Conservation (phyloP, 2,888 invertebrate species). For the Rugalucina vietnamica region DNA sequence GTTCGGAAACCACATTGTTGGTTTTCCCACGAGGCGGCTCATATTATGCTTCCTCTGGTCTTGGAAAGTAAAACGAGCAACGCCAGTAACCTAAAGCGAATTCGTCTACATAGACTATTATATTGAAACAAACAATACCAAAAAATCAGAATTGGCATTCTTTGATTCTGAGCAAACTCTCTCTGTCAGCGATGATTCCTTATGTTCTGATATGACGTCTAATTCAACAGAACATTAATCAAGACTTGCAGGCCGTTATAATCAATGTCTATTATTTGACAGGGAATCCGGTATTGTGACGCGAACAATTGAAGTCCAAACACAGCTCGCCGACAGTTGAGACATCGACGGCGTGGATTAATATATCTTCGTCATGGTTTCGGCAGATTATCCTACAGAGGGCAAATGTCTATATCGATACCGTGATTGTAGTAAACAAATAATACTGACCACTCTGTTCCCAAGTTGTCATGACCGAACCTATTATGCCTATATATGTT, state of each 20-base stretch:
- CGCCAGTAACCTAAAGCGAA: too few species aligned
- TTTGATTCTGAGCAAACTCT: constrained; percentile 16
- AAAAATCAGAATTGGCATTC: background rate
- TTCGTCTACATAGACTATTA: too few species aligned
- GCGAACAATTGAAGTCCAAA: constrained; percentile 40
- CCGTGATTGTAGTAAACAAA: background rate
- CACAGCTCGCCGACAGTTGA: background rate
- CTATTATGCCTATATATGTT: too few species aligned
- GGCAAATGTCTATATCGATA: background rate
- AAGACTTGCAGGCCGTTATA: constrained; percentile 16
- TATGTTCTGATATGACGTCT: constrained; percentile 14
- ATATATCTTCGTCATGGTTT: constrained; percentile 6
- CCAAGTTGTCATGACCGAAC: too few species aligned
- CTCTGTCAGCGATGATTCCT: constrained; percentile 39
- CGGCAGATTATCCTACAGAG: background rate
- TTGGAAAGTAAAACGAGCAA: too few species aligned
- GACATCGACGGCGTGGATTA: background rate
- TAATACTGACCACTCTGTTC: too few species aligned
- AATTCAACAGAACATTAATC: constrained; percentile 36
- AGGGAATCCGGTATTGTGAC: constrained; percentile 7
- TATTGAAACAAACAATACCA: background rate
- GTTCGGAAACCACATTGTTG: too few species aligned
- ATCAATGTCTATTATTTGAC: constrained; percentile 30
- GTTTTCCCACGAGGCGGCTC: too few species aligned
- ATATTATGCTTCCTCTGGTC: too few species aligned